Conservation (phyloP, 2,797 vertebrate genomes). For the Anguilla marmorata region DNA sequence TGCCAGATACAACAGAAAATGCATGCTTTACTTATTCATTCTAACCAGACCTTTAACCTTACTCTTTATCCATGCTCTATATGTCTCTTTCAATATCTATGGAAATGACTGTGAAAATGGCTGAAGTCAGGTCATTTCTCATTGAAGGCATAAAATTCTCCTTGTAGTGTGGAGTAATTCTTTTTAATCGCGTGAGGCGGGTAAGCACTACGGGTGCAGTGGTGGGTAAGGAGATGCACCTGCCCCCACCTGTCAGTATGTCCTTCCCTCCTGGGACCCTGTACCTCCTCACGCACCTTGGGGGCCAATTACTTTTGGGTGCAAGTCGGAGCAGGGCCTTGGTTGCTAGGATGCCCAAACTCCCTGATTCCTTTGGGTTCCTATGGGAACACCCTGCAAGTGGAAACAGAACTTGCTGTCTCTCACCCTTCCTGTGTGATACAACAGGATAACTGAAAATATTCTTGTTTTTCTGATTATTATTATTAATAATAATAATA, state of each 20-base stretch:
- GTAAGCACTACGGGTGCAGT: neutral
- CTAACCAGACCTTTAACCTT: neutral
- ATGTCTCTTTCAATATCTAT: neutral
- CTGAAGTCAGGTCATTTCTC: neutral
- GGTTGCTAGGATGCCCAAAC: slow-evolving; percentile 60
- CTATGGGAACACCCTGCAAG: slow-evolving; percentile 12
- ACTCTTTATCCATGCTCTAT: neutral
- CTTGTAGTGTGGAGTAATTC: neutral
- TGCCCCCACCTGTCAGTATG: neutral
- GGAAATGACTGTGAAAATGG: neutral
- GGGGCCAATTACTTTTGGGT: slow-evolving; percentile 76
- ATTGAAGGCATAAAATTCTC: neutral
- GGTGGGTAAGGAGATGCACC: neutral
- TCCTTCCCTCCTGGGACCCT: neutral
- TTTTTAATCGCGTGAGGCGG: neutral
- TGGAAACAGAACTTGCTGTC: neutral
- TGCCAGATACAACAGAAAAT: neutral
- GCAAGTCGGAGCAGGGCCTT: slow-evolving; percentile 74
- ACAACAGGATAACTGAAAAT: neutral
- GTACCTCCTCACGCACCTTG: slow-evolving; percentile 48
- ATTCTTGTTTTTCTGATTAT: neutral
- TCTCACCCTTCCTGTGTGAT: neutral
- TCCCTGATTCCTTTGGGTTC: neutral
- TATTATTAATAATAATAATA: neutral
- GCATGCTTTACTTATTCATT: neutral